These are phyloP conservation scores for Chrysochloris asiatica DNA, from an alignment of 2,113 vertebrate species.

Conservation along the genomic window DNA sequence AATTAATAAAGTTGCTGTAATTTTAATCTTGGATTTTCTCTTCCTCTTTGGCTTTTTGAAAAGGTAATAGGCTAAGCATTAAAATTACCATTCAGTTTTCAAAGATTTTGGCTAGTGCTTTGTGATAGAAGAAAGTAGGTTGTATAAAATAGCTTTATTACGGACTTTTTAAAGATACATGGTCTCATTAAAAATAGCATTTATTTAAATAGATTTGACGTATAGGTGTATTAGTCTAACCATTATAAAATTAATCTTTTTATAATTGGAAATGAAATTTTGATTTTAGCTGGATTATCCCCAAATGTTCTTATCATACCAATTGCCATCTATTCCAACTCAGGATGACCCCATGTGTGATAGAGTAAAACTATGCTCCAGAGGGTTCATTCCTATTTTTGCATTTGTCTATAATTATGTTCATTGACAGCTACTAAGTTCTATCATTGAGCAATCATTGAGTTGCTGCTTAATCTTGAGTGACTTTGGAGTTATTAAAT, in stretches of 20 bases:
- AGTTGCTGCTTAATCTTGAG: not conserved
- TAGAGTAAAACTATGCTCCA: not conserved
- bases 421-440: no score
- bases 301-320: conserved; percentile 57
- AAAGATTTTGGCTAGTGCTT: conserved; percentile 76
- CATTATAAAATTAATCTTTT: conserved; percentile 67
- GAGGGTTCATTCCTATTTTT: not conserved
- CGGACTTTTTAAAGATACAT: conserved; percentile 71
- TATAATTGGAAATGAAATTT: conserved; percentile 68
- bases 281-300: conserved; percentile 70
- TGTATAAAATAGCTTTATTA: conserved; percentile 80
- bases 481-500: conserved; percentile 1
- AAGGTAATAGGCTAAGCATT: conserved; percentile 77
- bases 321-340: not conserved
- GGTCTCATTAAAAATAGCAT: conserved; percentile 73
- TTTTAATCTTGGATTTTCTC: conserved; percentile 81
- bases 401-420: no score
- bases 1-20: conserved; percentile 83
- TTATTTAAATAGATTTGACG: conserved; percentile 26
- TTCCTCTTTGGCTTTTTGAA: conserved; percentile 71
- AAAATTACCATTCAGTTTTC: conserved; percentile 81
- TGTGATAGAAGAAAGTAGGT: conserved; percentile 78
- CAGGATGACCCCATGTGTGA: not conserved
- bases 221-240: conserved; percentile 56
- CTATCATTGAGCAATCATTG: not conserved